Base-by-base conservation (phyloP, 2,113 vertebrate species). In the Gasterosteus nipponicus region DNA sequence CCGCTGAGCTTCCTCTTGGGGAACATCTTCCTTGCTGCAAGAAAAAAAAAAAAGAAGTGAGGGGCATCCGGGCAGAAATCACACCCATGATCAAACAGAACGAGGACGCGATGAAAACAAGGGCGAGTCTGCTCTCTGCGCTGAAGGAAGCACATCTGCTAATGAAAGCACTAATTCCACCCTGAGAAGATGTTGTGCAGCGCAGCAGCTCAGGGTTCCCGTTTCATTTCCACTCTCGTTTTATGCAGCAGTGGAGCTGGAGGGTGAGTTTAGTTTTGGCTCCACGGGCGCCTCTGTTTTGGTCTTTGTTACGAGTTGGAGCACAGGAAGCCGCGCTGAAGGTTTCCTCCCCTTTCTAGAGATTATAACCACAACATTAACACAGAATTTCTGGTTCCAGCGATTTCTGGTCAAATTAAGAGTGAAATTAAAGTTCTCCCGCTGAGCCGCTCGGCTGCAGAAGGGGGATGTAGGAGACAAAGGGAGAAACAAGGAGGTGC, bases 11-110 rank as follows among this genome's bases (percentile, higher is more conserved):
- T 95, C 70, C 95, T 94, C 87, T 96, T 97, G 1, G 95, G 94
- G 54, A 97, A 89, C 89, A 95, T 95, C 82, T 97, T 97, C 76
- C 96, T 95, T 18, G 96, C 96, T 97, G 81, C 73, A 65, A 73
- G 35, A 54, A 1, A 59, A 68, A 4, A 6, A 38, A 12, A 12
- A 75, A 53, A 22, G 15, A 3, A 79, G 44, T n/a, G 22, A 64
- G 59, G 46, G 42, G 44, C 72, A 44, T 80, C 58, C 62, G 64
- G 73, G 38, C 59, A 75, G 75, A 76, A 81, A 85, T 78, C 38
- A 75, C 39, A 31, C 26, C 26, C 0, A 10, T n/a, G 66, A 86
- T 84, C 78, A 90, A 87, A 84, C 78, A 57, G 60, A 69, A 19
- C 75, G 29, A 69, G 64, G 71, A 77, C 58, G 57, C 44, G 75